Base-by-base conservation (phyloP, 2,888 invertebrate genomes). In the Tenthredo livida region DNA sequence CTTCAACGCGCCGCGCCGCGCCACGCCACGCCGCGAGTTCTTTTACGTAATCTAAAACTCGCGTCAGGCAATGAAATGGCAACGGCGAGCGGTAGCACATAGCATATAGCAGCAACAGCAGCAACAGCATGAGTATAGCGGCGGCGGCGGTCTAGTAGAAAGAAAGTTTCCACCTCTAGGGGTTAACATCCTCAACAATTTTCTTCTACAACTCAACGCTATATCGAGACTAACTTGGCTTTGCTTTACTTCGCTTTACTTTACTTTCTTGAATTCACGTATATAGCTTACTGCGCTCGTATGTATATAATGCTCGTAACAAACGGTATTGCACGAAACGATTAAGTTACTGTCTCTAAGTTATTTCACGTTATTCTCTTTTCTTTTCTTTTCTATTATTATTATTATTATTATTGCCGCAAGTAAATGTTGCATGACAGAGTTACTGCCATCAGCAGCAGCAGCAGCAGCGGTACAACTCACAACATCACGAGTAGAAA, bases 91-190 rank as follows among this genome's bases (percentile, higher is more conserved):
- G 17, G 0, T 0, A 50, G n/a, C n/a, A n/a, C n/a, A n/a, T n/a
- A n/a, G n/a, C n/a, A n/a, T n/a, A n/a, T n/a, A n/a, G 6, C 89
- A 7, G 37, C 9, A 70, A 3, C n/a, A n/a, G 40, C n/a, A 37
- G 47, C 21, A 12, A 47, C 25, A 73, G 25, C 73, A 10, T 12
- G 12, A 47, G 25, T 29, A 29, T 29, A 29, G n/a, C n/a, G n/a
- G n/a, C n/a, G n/a, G n/a, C n/a, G n/a, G n/a, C n/a, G n/a, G n/a
- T n/a, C n/a, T 17, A 17, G 47, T 80, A 90, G 91, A 92, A 93
- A 92, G 93, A 92, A 93, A 93, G 92, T 93, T 93, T 93, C 90
- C 89, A 91, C 89, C 87, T 88, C 89, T 77, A 88, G 91, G 92
- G 93, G 92, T 93, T 92, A 92, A 93, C 91, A 92, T 93, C 93